phyloP scores from a whole-genome alignment of 2,888 invertebrate species.

The Scaptomyza tumidula region DNA sequence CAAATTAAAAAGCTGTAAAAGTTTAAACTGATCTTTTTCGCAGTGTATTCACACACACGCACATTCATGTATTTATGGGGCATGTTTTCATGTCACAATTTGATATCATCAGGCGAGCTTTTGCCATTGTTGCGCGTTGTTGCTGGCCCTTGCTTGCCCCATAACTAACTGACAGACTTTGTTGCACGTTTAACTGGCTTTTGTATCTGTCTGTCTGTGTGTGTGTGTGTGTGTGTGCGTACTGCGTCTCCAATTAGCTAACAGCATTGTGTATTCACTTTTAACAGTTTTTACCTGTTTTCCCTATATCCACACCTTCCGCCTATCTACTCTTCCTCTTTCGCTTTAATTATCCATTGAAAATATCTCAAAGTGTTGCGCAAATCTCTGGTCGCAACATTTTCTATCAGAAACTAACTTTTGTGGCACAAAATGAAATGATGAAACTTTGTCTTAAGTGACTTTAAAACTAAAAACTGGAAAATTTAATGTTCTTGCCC shows the following conservation, averaged over 20 bases:
- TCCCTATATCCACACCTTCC: background rate
- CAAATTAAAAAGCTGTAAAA: background rate
- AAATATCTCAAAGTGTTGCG: background rate
- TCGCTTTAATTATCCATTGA: background rate
- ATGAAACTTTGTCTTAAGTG: conserved; percentile 67
- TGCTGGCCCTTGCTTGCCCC: conserved; percentile 28
- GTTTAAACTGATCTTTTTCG: background rate
- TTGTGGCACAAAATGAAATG: background rate
- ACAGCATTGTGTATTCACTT: conserved; percentile 32
- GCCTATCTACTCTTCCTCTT: background rate
- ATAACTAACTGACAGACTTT: conserved; percentile 43
- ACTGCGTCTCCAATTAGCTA: conserved; percentile 44
- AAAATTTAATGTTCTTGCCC: conserved; percentile 75
- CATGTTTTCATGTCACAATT: conserved; percentile 57
- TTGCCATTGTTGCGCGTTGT: conserved; percentile 43
- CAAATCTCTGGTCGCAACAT: too few species aligned
- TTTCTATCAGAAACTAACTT: too few species aligned
- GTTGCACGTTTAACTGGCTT: conserved; percentile 26
- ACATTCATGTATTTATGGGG: conserved; percentile 39
- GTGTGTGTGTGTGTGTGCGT: background rate
- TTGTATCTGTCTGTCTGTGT: conserved; percentile 4
- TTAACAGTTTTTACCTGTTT: conserved; percentile 9
- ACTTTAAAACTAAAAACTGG: conserved; percentile 77
- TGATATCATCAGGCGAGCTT: conserved; percentile 39
- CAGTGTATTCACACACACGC: conserved; percentile 7